Conservation (phyloP, 2,113 vertebrate species). For the Herpetotheres cachinnans region DNA sequence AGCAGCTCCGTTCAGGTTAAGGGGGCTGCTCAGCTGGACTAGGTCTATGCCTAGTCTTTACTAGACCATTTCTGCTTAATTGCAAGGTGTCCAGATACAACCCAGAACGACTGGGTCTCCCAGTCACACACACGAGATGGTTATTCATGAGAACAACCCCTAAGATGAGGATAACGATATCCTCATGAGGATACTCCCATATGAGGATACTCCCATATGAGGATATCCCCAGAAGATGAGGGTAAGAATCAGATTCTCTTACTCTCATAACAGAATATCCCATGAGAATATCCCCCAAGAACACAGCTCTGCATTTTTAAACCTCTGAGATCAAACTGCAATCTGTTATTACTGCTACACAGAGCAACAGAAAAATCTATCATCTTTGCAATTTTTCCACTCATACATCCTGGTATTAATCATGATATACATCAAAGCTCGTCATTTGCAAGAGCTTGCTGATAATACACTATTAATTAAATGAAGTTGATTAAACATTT, state of each 20-base stretch:
- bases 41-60: neutral
- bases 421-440: neutral
- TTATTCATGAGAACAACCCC: neutral
- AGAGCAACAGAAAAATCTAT: neutral
- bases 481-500: neutral
- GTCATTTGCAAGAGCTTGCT: neutral
- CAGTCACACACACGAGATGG: neutral
- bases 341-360: accelerated
- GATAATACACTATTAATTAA: neutral
- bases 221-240: too few relatives aligned
- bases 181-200: too few relatives aligned
- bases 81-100: neutral
- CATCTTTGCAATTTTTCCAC: neutral
- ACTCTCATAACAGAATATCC: too few relatives aligned
- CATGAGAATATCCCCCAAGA: neutral
- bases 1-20: neutral
- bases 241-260: too few relatives aligned
- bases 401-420: neutral
- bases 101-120: neutral
- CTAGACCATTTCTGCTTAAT: neutral
- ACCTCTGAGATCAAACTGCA: neutral
- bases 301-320: neutral
- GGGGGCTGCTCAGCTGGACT: neutral
- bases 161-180: too few relatives aligned
- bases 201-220: too few relatives aligned